Evolutionary conservation across 2,888 invertebrate species (phyloP).

Genomic region (Dolichopus griseipennis): DNA sequence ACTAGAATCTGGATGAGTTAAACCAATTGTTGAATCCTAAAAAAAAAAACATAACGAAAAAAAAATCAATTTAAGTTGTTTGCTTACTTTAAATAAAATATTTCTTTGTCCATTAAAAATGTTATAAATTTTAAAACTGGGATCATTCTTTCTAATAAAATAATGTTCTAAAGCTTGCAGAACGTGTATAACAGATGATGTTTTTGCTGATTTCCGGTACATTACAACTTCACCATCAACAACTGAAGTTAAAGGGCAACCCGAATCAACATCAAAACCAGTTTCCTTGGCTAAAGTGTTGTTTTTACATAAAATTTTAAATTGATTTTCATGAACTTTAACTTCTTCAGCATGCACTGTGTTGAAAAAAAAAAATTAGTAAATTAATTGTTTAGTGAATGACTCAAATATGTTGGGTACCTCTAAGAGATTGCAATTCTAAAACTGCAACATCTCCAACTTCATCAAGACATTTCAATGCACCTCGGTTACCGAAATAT

Average conservation of each 20-base stretch:
- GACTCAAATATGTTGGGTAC: slow-evolving; percentile 34
- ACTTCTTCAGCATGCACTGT: slow-evolving; percentile 38
- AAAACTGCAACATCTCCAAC: slow-evolving; percentile 54
- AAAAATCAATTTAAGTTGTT: slow-evolving; percentile 7
- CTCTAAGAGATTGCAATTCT: slow-evolving; percentile 45
- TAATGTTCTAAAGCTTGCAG: slow-evolving; percentile 23
- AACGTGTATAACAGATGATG: slow-evolving; percentile 26
- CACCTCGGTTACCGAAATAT: slow-evolving; percentile 54
- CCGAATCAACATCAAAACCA: slow-evolving; percentile 48
- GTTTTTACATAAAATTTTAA: slow-evolving; percentile 53
- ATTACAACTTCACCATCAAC: slow-evolving; percentile 55
- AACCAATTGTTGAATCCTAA: slow-evolving; percentile 50
- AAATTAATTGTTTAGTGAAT: neutral
- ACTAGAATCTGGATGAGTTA: slow-evolving; percentile 43
- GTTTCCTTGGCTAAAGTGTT: slow-evolving; percentile 46
- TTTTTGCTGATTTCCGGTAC: slow-evolving; percentile 36
- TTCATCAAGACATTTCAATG: slow-evolving; percentile 49
- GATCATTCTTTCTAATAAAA: slow-evolving; percentile 26
- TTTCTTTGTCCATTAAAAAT: slow-evolving; percentile 47
- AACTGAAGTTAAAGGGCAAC: slow-evolving; percentile 50
- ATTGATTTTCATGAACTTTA: slow-evolving; percentile 37
- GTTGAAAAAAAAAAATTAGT: neutral
- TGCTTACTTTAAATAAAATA: slow-evolving; percentile 50
- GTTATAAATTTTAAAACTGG: slow-evolving; percentile 50
- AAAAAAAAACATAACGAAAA: slow-evolving; percentile 13